phyloP scores from a whole-genome alignment of 2,113 vertebrate genomes.

The Speoplatyrhinus poulsoni region DNA sequence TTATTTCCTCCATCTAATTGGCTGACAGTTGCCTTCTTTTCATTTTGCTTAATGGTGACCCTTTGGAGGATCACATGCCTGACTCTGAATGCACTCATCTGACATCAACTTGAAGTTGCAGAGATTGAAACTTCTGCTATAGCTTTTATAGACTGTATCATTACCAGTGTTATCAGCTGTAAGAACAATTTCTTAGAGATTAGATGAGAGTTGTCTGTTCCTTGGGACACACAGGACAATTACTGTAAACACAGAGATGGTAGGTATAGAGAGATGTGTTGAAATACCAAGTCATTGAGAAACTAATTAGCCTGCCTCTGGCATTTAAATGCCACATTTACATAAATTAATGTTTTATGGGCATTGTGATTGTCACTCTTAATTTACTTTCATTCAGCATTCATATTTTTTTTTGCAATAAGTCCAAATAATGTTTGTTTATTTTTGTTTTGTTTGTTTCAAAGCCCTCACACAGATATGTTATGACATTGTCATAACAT shows the following conservation, averaged over 20 bases:
- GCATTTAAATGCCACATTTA: slow-evolving; percentile 77
- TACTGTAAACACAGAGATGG: background rate
- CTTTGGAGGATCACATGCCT: background rate
- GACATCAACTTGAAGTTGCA: no score
- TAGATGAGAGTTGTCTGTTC: background rate
- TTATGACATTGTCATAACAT: no score
- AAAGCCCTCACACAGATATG: no score
- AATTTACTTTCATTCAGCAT: no score
- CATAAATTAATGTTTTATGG: slow-evolving; percentile 63
- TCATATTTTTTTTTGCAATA: no score
- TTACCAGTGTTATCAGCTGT: no score
- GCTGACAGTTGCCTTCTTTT: background rate
- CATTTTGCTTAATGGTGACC: slow-evolving; percentile 11
- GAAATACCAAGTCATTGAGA: slow-evolving; percentile 56
- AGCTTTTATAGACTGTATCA: no score
- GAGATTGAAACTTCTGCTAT: no score
- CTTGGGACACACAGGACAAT: slow-evolving; percentile 31
- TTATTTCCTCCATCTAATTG: slow-evolving; percentile 8
- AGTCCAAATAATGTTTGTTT: no score
- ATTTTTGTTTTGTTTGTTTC: no score
- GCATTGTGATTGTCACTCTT: slow-evolving; percentile 61
- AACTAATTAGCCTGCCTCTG: slow-evolving; percentile 68
- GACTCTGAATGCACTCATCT: background rate
- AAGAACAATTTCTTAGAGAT: background rate
- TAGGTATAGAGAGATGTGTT: slow-evolving; percentile 47